Evolutionary conservation across 2,797 vertebrate species (phyloP).

Genomic region (Sitta carolinensis): DNA sequence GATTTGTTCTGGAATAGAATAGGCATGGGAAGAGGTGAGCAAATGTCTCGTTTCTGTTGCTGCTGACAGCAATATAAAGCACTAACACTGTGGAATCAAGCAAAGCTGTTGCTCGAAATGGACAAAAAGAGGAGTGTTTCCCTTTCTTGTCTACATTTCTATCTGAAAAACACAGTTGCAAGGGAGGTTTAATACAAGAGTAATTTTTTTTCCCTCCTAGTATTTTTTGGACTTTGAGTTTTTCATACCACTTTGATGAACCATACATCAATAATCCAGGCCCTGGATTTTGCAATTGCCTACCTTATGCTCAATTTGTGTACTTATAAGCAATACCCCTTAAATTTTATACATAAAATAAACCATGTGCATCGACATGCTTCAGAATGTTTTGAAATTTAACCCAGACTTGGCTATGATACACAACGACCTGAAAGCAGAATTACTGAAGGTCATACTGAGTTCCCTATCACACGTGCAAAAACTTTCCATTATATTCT

Average conservation of each 20-base stretch:
- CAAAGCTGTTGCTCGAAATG: background rate
- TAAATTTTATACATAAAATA: background rate
- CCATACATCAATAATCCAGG: too few relatives aligned
- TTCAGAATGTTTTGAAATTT: background rate
- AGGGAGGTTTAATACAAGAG: background rate
- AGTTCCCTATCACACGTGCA: rapidly evolving
- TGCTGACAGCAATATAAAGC: background rate
- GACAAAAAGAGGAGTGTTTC: background rate
- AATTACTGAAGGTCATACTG: background rate
- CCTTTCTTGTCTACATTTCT: background rate
- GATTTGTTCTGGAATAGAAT: background rate
- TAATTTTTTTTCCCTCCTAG: background rate
- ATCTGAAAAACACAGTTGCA: background rate
- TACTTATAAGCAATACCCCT: background rate
- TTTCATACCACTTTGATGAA: background rate
- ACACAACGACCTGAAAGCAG: background rate
- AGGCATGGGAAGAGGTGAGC: background rate
- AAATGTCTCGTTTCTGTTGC: background rate
- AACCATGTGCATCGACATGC: rapidly evolving
- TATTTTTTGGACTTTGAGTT: background rate
- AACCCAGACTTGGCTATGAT: background rate
- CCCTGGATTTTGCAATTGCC: background rate
- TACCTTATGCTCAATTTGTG: rapidly evolving
- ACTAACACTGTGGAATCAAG: background rate
- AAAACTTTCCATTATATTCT: background rate